phyloP scores from a whole-genome alignment of 2,888 invertebrate genomes.

The Pseudococcus jackbeardsleyi region DNA sequence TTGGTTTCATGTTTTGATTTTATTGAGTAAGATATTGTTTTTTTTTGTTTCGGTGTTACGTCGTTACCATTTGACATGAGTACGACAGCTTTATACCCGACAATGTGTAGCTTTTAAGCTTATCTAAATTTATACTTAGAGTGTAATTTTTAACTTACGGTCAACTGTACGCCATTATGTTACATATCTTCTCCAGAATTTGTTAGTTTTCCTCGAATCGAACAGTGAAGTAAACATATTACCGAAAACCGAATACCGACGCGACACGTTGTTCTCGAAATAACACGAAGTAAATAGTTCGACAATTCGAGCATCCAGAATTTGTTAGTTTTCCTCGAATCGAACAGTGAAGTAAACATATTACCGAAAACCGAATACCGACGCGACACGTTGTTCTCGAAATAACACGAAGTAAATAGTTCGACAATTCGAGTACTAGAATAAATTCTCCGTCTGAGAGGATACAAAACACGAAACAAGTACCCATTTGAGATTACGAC shows the following conservation, averaged over 20 bases:
- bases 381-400: not conserved
- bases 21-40: not conserved
- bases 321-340: not conserved
- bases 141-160: not conserved
- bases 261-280: not conserved
- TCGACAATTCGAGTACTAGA: too few relatives aligned
- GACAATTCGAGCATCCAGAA: not conserved
- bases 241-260: too few relatives aligned
- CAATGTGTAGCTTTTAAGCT: slow-evolving; percentile 43
- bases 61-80: not conserved
- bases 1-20: slow-evolving; percentile 2
- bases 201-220: not conserved
- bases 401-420: not conserved
- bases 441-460: too few relatives aligned
- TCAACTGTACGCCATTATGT: slow-evolving; percentile 16
- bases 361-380: too few relatives aligned
- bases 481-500: too few relatives aligned
- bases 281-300: too few relatives aligned
- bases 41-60: not conserved
- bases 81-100: slow-evolving; percentile 1
- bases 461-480: too few relatives aligned
- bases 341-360: not conserved
- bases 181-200: slow-evolving; percentile 14
- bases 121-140: not conserved
- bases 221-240: not conserved